These are phyloP conservation scores for Passer domesticus DNA, from an alignment of 2,113 vertebrate species.

Conservation along the genomic window DNA sequence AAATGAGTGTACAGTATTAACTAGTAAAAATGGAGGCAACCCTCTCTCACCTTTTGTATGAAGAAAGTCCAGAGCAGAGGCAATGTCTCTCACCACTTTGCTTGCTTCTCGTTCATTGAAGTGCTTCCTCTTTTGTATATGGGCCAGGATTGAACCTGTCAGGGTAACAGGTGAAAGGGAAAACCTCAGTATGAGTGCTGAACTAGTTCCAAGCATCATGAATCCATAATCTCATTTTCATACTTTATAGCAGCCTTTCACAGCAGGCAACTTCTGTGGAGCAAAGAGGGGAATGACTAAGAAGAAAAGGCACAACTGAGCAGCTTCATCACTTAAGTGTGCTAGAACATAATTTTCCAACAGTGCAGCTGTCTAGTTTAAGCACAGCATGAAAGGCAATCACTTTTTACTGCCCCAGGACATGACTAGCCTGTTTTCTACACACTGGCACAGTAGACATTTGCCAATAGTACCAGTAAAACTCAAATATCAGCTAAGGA, in stretches of 20 bases:
- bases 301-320: not conserved
- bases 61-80: slow-evolving; percentile 90
- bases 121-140: slow-evolving; percentile 92
- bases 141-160: slow-evolving; percentile 90
- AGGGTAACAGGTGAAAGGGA: not conserved
- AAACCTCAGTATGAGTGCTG: not conserved
- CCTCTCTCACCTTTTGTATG: slow-evolving; percentile 89
- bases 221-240: not conserved
- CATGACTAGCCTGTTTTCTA: not conserved
- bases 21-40: not conserved
- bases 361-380: not conserved
- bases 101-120: slow-evolving; percentile 96
- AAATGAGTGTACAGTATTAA: not conserved
- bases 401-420: not conserved
- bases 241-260: not conserved
- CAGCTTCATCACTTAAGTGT: not conserved
- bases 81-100: slow-evolving; percentile 90
- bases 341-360: not conserved
- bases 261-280: not conserved
- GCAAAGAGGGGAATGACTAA: not conserved
- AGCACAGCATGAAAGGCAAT: not conserved
- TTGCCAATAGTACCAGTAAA: not conserved
- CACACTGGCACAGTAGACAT: not conserved
- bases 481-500: not conserved
- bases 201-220: not conserved